phyloP scores from a whole-genome alignment of 2,888 invertebrate species.

The Arrhopalites spinosus region DNA sequence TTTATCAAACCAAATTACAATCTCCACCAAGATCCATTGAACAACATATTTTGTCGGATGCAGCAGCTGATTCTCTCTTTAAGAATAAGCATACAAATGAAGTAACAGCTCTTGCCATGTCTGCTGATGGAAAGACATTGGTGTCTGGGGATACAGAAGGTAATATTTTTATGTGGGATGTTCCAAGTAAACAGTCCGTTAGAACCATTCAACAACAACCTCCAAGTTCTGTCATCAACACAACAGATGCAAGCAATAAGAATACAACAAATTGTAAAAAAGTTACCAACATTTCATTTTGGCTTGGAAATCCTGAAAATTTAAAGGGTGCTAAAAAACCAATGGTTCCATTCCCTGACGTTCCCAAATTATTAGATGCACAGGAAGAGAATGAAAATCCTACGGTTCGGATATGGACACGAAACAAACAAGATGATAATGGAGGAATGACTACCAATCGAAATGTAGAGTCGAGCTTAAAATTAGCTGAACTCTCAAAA shows the following conservation, averaged over 20 bases:
- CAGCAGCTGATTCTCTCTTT: conserved; percentile 64
- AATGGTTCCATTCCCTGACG: conserved; percentile 59
- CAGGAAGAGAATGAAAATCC: conserved; percentile 65
- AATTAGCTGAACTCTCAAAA: conserved; percentile 48
- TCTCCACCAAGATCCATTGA: conserved; percentile 71
- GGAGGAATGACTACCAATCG: conserved; percentile 12
- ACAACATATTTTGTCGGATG: conserved; percentile 67
- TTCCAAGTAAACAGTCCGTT: conserved; percentile 74
- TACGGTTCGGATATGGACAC: conserved; percentile 57
- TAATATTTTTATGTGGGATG: conserved; percentile 79
- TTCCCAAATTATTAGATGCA: conserved; percentile 69
- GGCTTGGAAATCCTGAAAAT: conserved; percentile 66
- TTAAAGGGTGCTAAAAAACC: conserved; percentile 60
- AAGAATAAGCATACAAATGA: conserved; percentile 70
- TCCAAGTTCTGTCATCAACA: background rate
- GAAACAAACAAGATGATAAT: conserved; percentile 38
- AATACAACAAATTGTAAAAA: conserved; percentile 64
- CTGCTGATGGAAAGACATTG: conserved; percentile 72
- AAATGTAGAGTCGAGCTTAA: background rate
- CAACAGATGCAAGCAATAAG: background rate
- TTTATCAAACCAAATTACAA: conserved; percentile 71
- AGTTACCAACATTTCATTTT: conserved; percentile 73
- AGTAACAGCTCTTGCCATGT: conserved; percentile 74
- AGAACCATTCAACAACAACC: conserved; percentile 63
- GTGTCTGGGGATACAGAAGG: conserved; percentile 78